These are phyloP conservation scores for Otolemur garnettii DNA, from an alignment of 2,113 vertebrate genomes.

Conservation along the genomic window DNA sequence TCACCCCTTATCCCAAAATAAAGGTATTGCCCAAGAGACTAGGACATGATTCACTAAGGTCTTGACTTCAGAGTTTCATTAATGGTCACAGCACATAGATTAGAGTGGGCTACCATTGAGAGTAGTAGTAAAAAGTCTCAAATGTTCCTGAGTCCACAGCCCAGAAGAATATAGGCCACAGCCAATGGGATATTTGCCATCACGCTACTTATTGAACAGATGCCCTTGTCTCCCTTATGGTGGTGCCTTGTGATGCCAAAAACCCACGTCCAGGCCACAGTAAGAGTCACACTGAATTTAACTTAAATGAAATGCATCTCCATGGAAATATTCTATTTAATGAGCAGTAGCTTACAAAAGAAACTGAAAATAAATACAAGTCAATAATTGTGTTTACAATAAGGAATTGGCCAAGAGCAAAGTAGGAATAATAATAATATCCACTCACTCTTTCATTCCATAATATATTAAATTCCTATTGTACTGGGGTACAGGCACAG, in stretches of 20 bases:
- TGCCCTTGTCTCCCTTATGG: not conserved
- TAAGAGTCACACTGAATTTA: not conserved
- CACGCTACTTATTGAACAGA: not conserved
- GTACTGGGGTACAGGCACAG: not conserved
- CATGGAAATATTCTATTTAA: not conserved
- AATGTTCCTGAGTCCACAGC: not conserved
- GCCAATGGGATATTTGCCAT: not conserved
- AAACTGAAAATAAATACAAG: not conserved
- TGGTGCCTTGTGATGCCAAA: not conserved
- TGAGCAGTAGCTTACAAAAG: not conserved
- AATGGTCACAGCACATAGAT: not conserved
- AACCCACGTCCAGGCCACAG: not conserved
- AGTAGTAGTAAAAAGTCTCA: slow-evolving; percentile 19
- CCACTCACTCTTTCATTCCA: not conserved
- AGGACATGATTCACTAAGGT: slow-evolving; percentile 65
- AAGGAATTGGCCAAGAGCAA: not conserved
- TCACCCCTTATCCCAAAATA: slow-evolving; percentile 69
- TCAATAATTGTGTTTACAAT: not conserved
- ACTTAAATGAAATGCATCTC: not conserved
- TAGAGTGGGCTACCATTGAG: not conserved
- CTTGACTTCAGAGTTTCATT: slow-evolving; percentile 64
- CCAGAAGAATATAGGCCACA: not conserved
- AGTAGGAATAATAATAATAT: not conserved
- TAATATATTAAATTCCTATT: not conserved
- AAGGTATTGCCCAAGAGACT: slow-evolving; percentile 64